Percentiles rank a stretch among this genome's conserved stretches.
Evolutionary conservation across 2,888 invertebrate species (phyloP).

Genomic region (Melinaea menophilus): DNA sequence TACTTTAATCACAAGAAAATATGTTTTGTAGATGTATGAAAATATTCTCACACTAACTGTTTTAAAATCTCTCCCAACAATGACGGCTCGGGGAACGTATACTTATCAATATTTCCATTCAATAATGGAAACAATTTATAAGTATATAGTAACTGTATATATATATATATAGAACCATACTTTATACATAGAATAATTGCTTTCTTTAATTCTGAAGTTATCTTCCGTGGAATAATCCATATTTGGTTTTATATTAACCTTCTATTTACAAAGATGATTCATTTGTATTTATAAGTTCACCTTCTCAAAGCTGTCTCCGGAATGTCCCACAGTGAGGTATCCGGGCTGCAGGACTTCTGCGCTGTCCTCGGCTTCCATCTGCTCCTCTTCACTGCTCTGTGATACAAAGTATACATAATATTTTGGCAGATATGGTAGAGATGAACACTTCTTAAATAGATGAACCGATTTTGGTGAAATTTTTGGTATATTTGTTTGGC

Average conservation of each 20-base stretch:
- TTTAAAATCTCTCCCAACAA: too few species aligned
- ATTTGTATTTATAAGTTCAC: constrained; percentile 33
- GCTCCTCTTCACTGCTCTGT: constrained; percentile 73
- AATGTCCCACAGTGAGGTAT: constrained; percentile 50
- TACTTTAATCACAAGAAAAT: too few species aligned
- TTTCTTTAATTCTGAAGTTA: too few species aligned
- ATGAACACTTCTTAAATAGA: not conserved
- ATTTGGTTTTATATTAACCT: too few species aligned
- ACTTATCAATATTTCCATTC: too few species aligned
- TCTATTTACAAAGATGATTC: not conserved
- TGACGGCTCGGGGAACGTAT: too few species aligned
- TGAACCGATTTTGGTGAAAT: too few species aligned
- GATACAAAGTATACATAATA: not conserved
- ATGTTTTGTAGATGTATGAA: too few species aligned
- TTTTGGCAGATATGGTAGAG: not conserved
- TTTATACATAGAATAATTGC: not conserved
- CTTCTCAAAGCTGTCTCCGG: constrained; percentile 59
- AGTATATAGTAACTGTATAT: not conserved
- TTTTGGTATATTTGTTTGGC: too few species aligned
- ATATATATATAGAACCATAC: not conserved
- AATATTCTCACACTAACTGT: too few species aligned
- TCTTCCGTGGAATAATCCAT: too few species aligned
- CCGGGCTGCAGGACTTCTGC: constrained; percentile 40
- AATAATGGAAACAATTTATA: not conserved
- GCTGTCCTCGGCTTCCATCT: constrained; percentile 65